phyloP scores from a whole-genome alignment of 2,888 invertebrate genomes.

The Dryococelus australis region DNA sequence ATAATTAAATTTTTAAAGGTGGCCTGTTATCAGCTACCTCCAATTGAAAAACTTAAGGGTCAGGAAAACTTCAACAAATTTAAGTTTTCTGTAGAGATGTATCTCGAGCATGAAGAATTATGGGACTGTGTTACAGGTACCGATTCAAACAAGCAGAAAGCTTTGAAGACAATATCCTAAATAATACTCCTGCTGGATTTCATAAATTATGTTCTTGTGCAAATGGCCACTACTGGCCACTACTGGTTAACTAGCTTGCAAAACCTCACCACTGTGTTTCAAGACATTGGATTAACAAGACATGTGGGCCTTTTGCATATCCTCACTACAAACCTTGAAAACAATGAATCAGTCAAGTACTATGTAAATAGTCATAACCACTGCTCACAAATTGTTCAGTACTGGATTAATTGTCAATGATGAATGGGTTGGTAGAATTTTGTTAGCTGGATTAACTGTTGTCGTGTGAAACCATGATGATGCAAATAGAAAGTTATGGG shows the following conservation, averaged over 20 bases:
- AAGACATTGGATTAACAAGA: slow-evolving; percentile 21
- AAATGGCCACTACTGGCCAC: neutral
- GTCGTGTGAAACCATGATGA: neutral
- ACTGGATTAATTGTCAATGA: neutral
- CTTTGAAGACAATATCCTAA: neutral
- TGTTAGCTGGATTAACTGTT: neutral
- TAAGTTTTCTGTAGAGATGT: too few species aligned
- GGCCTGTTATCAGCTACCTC: too few species aligned
- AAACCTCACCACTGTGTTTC: neutral
- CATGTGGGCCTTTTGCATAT: neutral
- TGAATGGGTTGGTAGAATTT: neutral
- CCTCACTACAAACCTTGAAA: neutral
- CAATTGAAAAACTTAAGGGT: too few species aligned
- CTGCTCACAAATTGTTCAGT: too few species aligned
- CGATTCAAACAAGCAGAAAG: neutral
- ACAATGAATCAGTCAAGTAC: neutral
- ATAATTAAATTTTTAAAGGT: too few species aligned
- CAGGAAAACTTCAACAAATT: too few species aligned
- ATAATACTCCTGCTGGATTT: neutral
- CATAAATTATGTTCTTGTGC: slow-evolving; percentile 7
- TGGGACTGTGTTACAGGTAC: too few species aligned
- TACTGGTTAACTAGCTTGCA: neutral
- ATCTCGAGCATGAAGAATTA: too few species aligned
- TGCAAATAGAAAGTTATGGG: neutral
- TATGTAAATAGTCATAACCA: neutral